Conservation (phyloP, 2,797 vertebrate genomes). For the Tapirus indicus region DNA sequence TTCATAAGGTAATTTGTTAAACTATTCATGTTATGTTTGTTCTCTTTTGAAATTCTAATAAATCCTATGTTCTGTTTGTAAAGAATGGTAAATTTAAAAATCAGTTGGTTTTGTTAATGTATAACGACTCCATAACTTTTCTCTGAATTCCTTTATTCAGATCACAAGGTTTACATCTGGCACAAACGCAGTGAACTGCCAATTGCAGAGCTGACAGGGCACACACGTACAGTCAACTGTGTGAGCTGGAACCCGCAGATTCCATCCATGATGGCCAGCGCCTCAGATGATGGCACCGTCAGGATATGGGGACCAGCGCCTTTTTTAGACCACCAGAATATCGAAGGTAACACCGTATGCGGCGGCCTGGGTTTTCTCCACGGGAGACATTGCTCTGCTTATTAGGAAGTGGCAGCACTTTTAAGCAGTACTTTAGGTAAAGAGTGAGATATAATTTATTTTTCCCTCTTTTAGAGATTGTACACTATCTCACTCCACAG, state of each 20-base stretch:
- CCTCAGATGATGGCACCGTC: constrained; percentile 98
- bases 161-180: constrained; percentile 99
- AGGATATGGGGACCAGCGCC: constrained; percentile 99
- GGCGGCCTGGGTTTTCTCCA: not conserved
- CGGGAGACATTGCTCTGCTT: not conserved
- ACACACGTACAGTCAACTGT: constrained; percentile 99
- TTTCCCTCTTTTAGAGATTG: not conserved
- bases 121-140: constrained; percentile 34
- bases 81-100: not conserved
- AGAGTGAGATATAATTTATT: not conserved
- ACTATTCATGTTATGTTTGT: not conserved
- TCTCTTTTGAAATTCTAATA: not conserved
- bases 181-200: constrained; percentile 98
- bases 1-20: not conserved
- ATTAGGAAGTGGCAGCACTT: not conserved
- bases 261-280: constrained; percentile 98
- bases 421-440: not conserved
- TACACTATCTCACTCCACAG: not conserved
- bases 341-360: constrained; percentile 90
- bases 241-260: constrained; percentile 99
- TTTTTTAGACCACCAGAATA: constrained; percentile 96
- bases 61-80: not conserved
- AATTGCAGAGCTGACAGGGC: constrained; percentile 98
- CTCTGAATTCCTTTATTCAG: constrained; percentile 84
- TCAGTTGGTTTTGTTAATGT: not conserved